Base-by-base conservation (phyloP, 2,888 invertebrate genomes). In the Disparrhopalites patrizii region DNA sequence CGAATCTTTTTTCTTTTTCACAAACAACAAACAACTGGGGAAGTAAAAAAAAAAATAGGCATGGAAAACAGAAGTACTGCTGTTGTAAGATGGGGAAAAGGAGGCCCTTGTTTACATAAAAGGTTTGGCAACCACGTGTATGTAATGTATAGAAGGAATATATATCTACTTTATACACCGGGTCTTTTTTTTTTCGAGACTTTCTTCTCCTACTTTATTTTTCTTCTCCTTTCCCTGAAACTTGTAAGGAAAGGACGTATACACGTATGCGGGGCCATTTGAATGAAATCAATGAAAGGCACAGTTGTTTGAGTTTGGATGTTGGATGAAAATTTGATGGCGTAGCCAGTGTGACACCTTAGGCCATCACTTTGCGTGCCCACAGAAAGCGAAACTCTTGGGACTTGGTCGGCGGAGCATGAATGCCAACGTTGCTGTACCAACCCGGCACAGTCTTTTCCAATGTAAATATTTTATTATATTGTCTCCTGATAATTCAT, bases 401-500 rank as follows among this genome's bases (percentile, higher is more conserved):
- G 56, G 57, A 57, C 55, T 50, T 56, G 50, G 50, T 50, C 31
- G 36, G 52, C 40, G 23, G 36, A 43, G 28, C 33, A 60, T 36
- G 57, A 62, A 33, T 62, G 40, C 52, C 55, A 60, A 63, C 54
- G 38, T 64, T 61, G n/a, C n/a, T n/a, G 55, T 65, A 54, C 62
- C 65, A 47, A 47, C 52, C 33, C 20, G 62, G 52, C 51, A 47
- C 38, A 61, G 55, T 51, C 55, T 52, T 67, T 67, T 68, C 54
- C 51, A 30, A 28, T 57, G 68, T 70, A 51, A 66, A 70, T 68
- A 60, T 67, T 70, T 68, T 52, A 70, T 65, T 52, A 65, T 60
- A 68, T 70, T 70, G 67, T 61, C 68, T 68, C 67, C 68, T 60
- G 63, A 62, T 70, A 68, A 70, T 70, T 70, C 68, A 68, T 65